Conservation (phyloP, 2,797 vertebrate genomes). For the Mycteria americana region DNA sequence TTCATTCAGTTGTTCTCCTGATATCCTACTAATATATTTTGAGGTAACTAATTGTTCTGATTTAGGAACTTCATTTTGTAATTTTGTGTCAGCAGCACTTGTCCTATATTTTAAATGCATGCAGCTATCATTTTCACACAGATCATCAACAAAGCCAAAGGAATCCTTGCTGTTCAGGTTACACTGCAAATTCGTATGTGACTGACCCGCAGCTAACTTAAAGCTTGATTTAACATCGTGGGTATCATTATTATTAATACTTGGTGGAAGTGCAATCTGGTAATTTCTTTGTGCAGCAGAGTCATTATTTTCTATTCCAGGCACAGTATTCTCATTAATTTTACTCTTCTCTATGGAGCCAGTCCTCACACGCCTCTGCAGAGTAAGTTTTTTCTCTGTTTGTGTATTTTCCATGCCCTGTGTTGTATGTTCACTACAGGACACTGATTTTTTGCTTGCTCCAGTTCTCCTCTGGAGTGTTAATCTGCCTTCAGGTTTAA, state of each 20-base stretch:
- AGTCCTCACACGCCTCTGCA: conserved; percentile 75
- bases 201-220: conserved; percentile 54
- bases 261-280: conserved; percentile 50
- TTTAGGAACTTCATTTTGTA: not conserved
- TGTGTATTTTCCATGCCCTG: conserved; percentile 40
- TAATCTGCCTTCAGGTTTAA: conserved; percentile 58
- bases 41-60: conserved; percentile 18
- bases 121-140: not conserved
- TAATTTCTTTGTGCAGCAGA: not conserved
- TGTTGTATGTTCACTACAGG: conserved; percentile 44
- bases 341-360: conserved; percentile 63
- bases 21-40: conserved; percentile 67
- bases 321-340: not conserved
- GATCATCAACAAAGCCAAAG: not conserved
- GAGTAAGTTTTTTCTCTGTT: conserved; percentile 70
- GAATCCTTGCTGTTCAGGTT: not conserved
- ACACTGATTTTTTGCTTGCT: conserved; percentile 39
- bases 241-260: not conserved
- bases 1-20: conserved; percentile 68
- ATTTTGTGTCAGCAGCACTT: not conserved
- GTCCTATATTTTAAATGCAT: not conserved
- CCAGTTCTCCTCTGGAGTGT: conserved; percentile 82
- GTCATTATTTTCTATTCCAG: not conserved
- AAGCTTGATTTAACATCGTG: not conserved
- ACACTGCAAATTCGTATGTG: not conserved